Percentiles rank a stretch among this genome's conserved stretches.
phyloP scores from a whole-genome alignment of 2,888 invertebrate genomes.

The Seladonia tumulorum region DNA sequence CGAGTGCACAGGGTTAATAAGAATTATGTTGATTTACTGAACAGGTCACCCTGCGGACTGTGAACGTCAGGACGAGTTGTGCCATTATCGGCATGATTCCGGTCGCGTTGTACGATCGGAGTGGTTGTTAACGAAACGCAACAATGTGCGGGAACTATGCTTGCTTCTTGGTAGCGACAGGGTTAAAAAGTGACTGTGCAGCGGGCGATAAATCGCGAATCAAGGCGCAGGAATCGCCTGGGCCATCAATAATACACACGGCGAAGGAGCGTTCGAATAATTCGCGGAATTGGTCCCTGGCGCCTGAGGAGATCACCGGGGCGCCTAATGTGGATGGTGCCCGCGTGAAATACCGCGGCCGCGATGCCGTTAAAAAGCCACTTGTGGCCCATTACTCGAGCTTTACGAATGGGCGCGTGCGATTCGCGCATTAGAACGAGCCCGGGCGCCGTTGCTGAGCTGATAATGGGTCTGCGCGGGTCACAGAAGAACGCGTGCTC shows the following conservation, averaged over 20 bases:
- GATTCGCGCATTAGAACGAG: constrained; percentile 76
- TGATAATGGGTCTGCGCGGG: constrained; percentile 49
- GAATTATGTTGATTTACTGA: not conserved
- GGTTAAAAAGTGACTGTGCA: not conserved
- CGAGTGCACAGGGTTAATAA: too few species aligned
- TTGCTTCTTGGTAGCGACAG: not conserved
- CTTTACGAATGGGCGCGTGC: constrained; percentile 76
- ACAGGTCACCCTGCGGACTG: not conserved
- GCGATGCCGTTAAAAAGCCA: constrained; percentile 62
- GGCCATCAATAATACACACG: not conserved
- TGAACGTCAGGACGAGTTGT: too few species aligned
- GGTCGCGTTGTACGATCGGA: too few species aligned
- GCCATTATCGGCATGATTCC: not conserved
- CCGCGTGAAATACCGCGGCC: constrained; percentile 71
- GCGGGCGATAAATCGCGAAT: not conserved
- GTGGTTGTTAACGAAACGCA: not conserved
- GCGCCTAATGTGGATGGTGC: constrained; percentile 28
- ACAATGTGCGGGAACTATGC: not conserved
- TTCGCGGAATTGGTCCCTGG: constrained; percentile 43
- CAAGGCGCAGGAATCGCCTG: not conserved
- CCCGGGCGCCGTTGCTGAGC: constrained; percentile 47
- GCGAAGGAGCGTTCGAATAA: constrained; percentile 11
- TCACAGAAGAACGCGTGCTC: constrained; percentile 43
- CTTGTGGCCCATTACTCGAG: constrained; percentile 77
- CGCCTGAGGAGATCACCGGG: constrained; percentile 30